Base-by-base conservation (phyloP, 23 tunicate species). In the Styela plicata region DNA sequence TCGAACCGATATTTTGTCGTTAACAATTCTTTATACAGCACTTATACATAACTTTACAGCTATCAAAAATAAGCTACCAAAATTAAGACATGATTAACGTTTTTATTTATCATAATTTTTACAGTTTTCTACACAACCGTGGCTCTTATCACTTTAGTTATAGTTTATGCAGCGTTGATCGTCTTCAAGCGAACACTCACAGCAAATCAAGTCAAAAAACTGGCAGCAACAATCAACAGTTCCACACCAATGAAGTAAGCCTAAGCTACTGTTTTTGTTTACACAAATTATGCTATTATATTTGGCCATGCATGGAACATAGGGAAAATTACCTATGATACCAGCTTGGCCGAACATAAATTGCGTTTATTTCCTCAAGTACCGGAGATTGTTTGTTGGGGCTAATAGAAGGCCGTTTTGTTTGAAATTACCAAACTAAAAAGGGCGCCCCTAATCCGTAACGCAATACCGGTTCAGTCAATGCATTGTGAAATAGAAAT, bases 121-220 rank as follows among this genome's bases (percentile, higher is more conserved):
- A n/a, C n/a, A 67, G 71, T 67, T 22, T 67, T 67, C 71, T 67
- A 67, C 71, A 67, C 71, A 1, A 67, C 71, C 24, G 2, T 22
- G 16, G 30, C 24, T 67, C 71, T 67, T 29, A 67, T 67, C 31
- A 24, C 24, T 27, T 22, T 67, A 18, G 71, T 67, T 18, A 18
- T 67, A 17, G 17, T 67, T 1, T 67, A 67, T 24, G 71, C 71
- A 29, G n/a, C 71, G 30, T 18, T 67, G 31, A 22, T 67, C 24
- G 16, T 67, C 19, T 67, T 22, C 71, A 67, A 29, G 22, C 19
- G 71, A 67, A 67, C 30, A 27, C 16, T 67, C 31, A 67, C 71
- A 25, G 71, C 71, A 67, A 67, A 67, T 17, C 17, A 67, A 27
- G 71, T 67, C 18, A 67, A 67, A 22, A 27, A 67, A 22, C 16